Base-by-base conservation (phyloP, 1,140 invertebrate genomes). In the Homarus americanus region DNA sequence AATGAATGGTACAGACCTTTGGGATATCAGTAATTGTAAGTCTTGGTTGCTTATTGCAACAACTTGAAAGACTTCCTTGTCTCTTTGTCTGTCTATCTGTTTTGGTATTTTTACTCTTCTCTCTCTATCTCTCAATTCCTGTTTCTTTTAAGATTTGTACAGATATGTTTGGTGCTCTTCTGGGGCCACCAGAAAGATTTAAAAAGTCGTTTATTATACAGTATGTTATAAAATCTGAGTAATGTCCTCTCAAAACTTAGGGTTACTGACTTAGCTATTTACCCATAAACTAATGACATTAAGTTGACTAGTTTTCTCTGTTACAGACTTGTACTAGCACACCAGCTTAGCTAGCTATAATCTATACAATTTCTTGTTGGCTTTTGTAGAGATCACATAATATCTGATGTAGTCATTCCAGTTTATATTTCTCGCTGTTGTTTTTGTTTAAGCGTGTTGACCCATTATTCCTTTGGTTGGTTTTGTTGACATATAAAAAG, bases 361-460 rank as follows among this genome's bases (percentile, higher is more conserved):
- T 58, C 53, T 58, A 20, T 32, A 69, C 63, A 32, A 24, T 69
- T 32, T 69, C 63, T 69, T 32, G n/a, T 28, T 32, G 63, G 5
- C 63, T 69, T 69, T 69, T 12, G 5, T 69, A 69, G n/a, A 69
- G 63, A 32, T 28, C 63, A 69, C 5, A 10, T 69, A 69, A 32
- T 69, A 32, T 69, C 63, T 69, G 63, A 69, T 69, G 63, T 69
- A 69, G 63, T 69, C 63, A 69, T 69, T 69, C 63, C 63, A 69
- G 4, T 69, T 32, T 69, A 69, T 28, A 32, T 69, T 69, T 28
- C 63, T 69, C 63, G 63, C 63, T 69, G 63, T 32, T 69, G 12
- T 69, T 69, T 32, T 69, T 2, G 1, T n/a, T 69, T 69, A 12
- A 69, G n/a, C 32, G 5, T 69, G n/a, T 32, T 32, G 7, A 28